These are phyloP conservation scores for Formicarius rufipectus DNA, from an alignment of 2,113 vertebrate genomes.

Conservation along the genomic window DNA sequence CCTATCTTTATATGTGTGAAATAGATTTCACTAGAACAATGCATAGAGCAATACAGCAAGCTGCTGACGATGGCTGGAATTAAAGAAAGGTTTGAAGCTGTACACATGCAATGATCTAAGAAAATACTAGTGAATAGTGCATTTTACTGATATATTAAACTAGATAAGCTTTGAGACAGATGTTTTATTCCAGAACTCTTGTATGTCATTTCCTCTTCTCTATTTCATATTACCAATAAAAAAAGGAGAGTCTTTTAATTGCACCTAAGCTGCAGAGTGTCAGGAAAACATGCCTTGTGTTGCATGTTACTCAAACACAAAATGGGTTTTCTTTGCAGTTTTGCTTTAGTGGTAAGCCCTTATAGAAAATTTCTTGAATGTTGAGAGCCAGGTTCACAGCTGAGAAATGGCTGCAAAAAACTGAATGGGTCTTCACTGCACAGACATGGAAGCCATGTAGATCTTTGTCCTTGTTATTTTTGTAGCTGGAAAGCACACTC, in stretches of 20 bases:
- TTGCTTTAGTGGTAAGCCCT: neutral
- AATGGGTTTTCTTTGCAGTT: neutral
- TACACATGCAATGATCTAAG: neutral
- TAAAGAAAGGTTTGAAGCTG: neutral
- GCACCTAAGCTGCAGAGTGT: neutral
- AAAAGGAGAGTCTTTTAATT: neutral
- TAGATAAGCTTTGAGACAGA: neutral
- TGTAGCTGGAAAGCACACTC: neutral
- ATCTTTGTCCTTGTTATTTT: neutral
- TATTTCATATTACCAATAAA: neutral
- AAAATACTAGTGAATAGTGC: neutral
- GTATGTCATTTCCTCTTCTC: neutral
- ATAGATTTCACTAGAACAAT: neutral
- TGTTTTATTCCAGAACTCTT: neutral
- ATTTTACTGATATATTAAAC: neutral
- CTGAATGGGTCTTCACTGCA: neutral
- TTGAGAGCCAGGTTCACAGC: neutral
- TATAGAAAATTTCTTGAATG: neutral
- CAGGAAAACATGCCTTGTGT: neutral
- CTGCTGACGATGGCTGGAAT: neutral
- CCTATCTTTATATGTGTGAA: neutral
- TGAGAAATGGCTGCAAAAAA: neutral
- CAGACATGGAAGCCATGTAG: neutral
- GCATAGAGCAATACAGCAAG: neutral
- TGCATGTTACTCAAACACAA: neutral